Conservation (phyloP, 2,888 invertebrate genomes). For the Acleris laterana region DNA sequence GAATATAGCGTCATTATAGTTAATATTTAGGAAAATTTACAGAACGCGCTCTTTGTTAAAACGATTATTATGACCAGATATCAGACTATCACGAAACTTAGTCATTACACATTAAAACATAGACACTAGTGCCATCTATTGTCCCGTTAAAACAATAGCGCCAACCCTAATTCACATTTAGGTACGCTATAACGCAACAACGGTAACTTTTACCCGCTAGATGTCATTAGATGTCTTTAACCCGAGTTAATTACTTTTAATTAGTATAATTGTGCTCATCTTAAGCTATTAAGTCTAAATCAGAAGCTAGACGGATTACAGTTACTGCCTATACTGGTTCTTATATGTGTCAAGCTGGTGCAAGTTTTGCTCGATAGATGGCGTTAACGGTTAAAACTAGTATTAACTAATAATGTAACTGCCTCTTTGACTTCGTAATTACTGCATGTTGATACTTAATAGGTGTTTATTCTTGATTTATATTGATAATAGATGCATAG, state of each 20-base stretch:
- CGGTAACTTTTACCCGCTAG: constrained; percentile 48
- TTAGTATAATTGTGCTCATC: constrained; percentile 46
- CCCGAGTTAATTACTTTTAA: constrained; percentile 47
- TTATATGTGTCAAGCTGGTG: constrained; percentile 56
- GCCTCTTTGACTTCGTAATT: background rate
- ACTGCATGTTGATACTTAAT: too few relatives aligned
- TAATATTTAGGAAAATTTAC: too few relatives aligned
- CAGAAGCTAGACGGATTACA: constrained; percentile 49
- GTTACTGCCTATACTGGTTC: constrained; percentile 58
- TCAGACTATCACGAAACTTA: too few relatives aligned
- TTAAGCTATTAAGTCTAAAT: constrained; percentile 27
- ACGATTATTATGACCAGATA: too few relatives aligned
- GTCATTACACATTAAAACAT: too few relatives aligned
- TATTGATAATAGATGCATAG: too few relatives aligned
- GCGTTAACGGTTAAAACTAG: constrained; percentile 45
- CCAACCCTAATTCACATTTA: background rate
- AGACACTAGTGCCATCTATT: background rate
- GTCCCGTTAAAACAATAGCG: background rate
- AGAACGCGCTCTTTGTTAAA: too few relatives aligned
- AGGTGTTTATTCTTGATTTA: too few relatives aligned
- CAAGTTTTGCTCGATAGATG: constrained; percentile 61
- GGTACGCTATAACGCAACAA: constrained; percentile 1
- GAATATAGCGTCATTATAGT: too few relatives aligned
- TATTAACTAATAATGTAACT: constrained; percentile 1
- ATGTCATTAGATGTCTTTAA: constrained; percentile 51